Evolutionary conservation across 2,113 vertebrate genomes (phyloP), one percentile per base, ranked within the genome.

Genomic region (Callorhinus ursinus): DNA sequence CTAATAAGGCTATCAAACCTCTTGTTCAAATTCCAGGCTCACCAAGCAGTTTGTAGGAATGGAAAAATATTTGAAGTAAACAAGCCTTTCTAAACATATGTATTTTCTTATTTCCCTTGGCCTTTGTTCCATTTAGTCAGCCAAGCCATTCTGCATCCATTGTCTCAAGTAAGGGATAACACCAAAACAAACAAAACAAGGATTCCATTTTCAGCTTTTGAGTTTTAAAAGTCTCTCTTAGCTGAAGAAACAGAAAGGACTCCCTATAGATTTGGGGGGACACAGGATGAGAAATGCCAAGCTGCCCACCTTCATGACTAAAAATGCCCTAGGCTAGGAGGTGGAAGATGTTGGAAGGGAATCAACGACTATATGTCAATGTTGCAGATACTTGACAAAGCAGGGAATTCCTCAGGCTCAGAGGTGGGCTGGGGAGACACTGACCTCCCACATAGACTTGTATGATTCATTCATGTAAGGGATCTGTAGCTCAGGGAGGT

Each of bases 191-290:
- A 71, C 49, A 76, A 95, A 84, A 84, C 15, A 42, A 63, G 18
- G 7, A 90, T 83, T 95, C 10, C 15, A 9, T n/a, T 39, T 63
- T 88, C 85, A 28, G 12, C 42, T 31, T 85, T 51, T 71, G 49
- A 49, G 59, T 84, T 93, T 92, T 82, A 87, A 90, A 97, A 79
- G n/a, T 76, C 18, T 88, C 39, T 90, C 69, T 67, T 83, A 59
- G 33, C 22, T 49, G n/a, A 59, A 82, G 9, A 95, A 93, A 90
- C 49, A 90, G 12, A 79, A 92, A 95, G 12, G 72, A 71, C 1
- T 63, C 16, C 33, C 16, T 46, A 10, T 53, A 71, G 26, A 53
- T 74, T 53, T 83, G 24, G 31, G 2, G 11, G 13, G 94, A 59
- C 28, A 86, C 15, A 79, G 26, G 2, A 93, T 85, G 57, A 93